Evolutionary conservation across 2,113 vertebrate species (phyloP), one percentile per base, ranked within the genome.

Genomic region (Melanocharis versteri): DNA sequence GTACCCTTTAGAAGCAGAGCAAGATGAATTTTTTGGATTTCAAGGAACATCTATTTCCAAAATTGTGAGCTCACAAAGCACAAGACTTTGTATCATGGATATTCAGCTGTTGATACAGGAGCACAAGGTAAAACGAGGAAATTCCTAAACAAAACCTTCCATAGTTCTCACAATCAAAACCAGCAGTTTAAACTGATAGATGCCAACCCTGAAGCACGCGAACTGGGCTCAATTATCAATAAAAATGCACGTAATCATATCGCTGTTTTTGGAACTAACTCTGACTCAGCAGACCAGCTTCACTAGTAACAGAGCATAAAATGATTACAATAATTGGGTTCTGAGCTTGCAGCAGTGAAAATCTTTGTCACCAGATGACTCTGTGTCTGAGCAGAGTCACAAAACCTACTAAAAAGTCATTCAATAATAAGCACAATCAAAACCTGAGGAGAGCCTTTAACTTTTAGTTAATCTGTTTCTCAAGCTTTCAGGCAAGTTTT

Each of bases 121-220:
- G 14, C 14, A 62, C 0, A 1, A 45, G 35, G 12, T 5, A 23
- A 75, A 54, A 45, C 0, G 1, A 6, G 69, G 27, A 65, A 45
- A 83, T 15, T 10, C 40, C 33, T 57, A 19, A 27, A 12, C 15
- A 33, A 87, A 89, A 54, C 4, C 33, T 80, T 48, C 26, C 33
- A 45, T 1, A 42, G 6, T 26, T 45, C 26, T 87, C 40, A 44
- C 27, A 70, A 7, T 10, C 27, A 72, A 60, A 81, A 12, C 23
- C 7, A 68, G 3, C 31, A 54, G 11, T 64, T 76, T 72, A 26
- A 83, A 62, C 15, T 68, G 47, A n/a, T 15, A 28, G 11, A 9
- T 72, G 9, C 14, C 70, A 65, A 28, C 56, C 8, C 23, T 56
- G 35, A 65, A 69, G 65, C 22, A 44, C 37, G 51, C 18, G 6